Evolutionary conservation across 2,888 invertebrate species (phyloP), one percentile per base, ranked within the genome.

Genomic region (Emmelina monodactyla): DNA sequence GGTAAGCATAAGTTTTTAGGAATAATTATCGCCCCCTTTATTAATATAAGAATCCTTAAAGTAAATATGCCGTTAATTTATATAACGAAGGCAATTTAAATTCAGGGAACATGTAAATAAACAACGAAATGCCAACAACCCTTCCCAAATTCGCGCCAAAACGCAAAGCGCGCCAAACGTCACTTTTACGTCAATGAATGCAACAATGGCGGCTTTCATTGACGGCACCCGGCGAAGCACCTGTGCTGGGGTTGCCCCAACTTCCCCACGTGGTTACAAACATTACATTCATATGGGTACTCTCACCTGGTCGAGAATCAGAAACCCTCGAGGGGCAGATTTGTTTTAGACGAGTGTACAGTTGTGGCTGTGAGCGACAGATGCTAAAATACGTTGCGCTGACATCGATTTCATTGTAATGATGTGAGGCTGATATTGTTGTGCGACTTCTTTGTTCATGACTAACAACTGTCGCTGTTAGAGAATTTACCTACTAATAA

Each of bases 351-450:
- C 61, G 55, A 72, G 75, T 72, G 73, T 75, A 75, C 57, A 71
- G 64, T 38, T 61, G 65, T 76, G 75, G 78, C 75, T 75, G 76
- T 69, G 58, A 59, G 62, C 56, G 75, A 71, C 78, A 79, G 78
- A 79, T 79, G 78, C 73, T 73, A 73, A 73, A 78, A 78, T 78
- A 68, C 78, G 78, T 79, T 79, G 57, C 55, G 62, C 60, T 58
- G 59, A 62, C 66, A 61, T 67, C 57, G 63, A 67, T 60, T 63
- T 60, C 53, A 64, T 65, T 69, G 62, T 62, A 53, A 25, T 25
- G n/a, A 25, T 19, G 25, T 11, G 11, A 9, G 19, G 3, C 11
- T 25, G 25, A n/a, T 9, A 25, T 25, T 25, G 9, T 25, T 25
- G 11, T 25, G 25, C 25, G n/a, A n/a, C n/a, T n/a, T n/a, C n/a